Evolutionary conservation across 2,113 vertebrate genomes (phyloP), one percentile per base, ranked within the genome.

Genomic region (Sander lucioperca): DNA sequence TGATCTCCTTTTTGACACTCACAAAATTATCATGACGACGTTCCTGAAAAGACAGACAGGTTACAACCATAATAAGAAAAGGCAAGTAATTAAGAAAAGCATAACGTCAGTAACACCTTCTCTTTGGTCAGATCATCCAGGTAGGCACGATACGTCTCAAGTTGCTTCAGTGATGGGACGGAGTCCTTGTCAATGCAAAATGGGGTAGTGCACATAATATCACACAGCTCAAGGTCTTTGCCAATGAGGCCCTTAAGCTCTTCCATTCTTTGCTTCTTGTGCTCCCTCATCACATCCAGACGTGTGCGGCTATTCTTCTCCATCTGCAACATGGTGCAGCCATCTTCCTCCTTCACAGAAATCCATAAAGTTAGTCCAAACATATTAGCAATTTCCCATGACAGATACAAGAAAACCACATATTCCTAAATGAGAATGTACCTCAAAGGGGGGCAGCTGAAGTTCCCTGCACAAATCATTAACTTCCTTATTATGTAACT

Each of bases 231-330:
- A 1, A 63, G 91, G 14, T 99, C 98, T 76, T 95, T 95, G 1
- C 93, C 94, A 23, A 91, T 82, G 11, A 99, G 92, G 2, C 74
- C 56, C 73, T 96, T 96, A 16, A 99, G 93, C 76, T 97, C 96
- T 18, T 96, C 95, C 89, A 94, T 92, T 33, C 98, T 94, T n/a
- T 97, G 95, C 54, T 45, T 95, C 81, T 97, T 99, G 85, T 98
- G 96, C 84, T 95, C 96, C 23, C 93, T 72, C 93, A 98, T 80
- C 45, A 92, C 80, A 48, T 98, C 96, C 15, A 99, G 90, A 0
- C 89, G 95, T 0, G 95, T 96, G 2, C 97, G 96, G 68, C 96
- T 76, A 25, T 97, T 96, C 53, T 97, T 99, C 84, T 99, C 98
- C 79, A 96, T 83, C 88, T 99, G 97, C 84, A 99, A 87, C 73